phyloP scores from a whole-genome alignment of 92 coral and sea anemone genomes.

The Anthopleura xanthogrammica region DNA sequence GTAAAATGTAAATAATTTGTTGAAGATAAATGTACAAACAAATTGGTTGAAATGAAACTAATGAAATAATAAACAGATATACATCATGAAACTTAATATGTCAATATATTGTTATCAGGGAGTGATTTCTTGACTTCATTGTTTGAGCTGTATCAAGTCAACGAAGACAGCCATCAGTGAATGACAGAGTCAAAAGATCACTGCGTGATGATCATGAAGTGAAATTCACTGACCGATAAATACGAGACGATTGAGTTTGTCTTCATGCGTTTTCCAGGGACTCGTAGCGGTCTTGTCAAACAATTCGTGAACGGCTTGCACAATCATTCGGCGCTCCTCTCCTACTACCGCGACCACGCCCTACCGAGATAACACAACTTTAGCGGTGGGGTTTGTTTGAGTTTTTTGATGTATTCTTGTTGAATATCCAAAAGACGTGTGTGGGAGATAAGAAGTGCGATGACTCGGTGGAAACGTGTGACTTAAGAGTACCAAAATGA shows the following conservation, averaged over 20 bases:
- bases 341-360: constrained; percentile 57
- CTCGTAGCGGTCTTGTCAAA: constrained; percentile 75
- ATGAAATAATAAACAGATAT: neutral
- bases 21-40: neutral
- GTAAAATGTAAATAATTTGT: neutral
- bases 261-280: constrained; percentile 48
- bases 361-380: constrained; percentile 18
- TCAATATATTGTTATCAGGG: neutral
- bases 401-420: neutral
- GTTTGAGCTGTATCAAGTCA: neutral
- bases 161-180: neutral
- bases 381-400: neutral
- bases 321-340: constrained; percentile 52
- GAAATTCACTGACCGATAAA: constrained; percentile 59
- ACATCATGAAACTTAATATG: neutral
- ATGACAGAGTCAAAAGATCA: neutral
- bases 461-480: neutral
- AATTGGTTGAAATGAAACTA: neutral
- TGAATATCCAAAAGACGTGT: neutral
- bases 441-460: neutral
- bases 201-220: neutral
- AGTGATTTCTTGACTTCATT: neutral
- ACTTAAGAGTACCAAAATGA: neutral
- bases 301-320: constrained; percentile 81
- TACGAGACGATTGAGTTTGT: constrained; percentile 59